phyloP scores from a whole-genome alignment of 2,888 invertebrate species.

The Trichopoda pennipes region DNA sequence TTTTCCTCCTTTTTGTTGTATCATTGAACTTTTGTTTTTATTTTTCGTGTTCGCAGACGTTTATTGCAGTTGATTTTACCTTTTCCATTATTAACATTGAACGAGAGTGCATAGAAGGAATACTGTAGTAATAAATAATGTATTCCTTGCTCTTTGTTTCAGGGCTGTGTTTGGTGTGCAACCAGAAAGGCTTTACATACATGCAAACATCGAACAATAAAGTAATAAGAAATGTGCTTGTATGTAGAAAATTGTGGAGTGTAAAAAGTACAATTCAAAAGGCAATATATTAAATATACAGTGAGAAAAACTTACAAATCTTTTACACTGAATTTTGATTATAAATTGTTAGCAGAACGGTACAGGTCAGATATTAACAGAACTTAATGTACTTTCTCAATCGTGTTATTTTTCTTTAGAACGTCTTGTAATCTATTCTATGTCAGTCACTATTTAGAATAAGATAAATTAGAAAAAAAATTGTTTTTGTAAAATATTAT shows the following conservation, averaged over 20 bases:
- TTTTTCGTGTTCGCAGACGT: background rate
- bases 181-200: background rate
- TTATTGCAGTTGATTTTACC: background rate
- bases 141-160: constrained; percentile 14
- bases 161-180: background rate
- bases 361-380: no score
- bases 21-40: background rate
- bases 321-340: no score
- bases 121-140: constrained; percentile 44
- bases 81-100: background rate
- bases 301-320: background rate
- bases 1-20: no score
- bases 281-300: background rate
- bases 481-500: no score
- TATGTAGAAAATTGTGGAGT: background rate
- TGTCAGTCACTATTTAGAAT: no score
- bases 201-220: background rate
- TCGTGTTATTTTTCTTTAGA: no score
- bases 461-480: no score
- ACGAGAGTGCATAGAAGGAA: background rate
- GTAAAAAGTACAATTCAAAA: background rate
- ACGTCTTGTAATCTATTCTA: no score
- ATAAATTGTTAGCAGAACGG: no score
- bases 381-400: no score
- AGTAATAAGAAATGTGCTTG: background rate